A percentile compares a stretch with the other conserved stretches of the same genome.
phyloP scores from a whole-genome alignment of 2,888 invertebrate genomes.

The Acheta domesticus region DNA sequence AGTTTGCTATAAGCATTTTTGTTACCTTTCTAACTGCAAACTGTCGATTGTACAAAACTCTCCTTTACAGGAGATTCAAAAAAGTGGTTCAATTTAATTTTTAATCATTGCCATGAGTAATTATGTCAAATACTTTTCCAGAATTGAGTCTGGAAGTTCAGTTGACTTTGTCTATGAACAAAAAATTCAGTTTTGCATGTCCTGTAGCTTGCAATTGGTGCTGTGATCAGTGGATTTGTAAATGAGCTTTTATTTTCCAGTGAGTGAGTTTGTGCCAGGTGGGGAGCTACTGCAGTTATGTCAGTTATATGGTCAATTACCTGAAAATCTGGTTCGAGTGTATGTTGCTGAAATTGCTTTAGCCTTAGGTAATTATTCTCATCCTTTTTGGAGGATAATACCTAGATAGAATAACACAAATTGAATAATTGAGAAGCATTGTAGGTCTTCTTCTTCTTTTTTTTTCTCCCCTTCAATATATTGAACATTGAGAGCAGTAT shows the following conservation, averaged over 20 bases:
- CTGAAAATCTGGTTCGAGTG: constrained; percentile 73
- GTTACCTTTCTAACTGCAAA: constrained; percentile 35
- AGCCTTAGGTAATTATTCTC: constrained; percentile 67
- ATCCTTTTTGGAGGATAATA: background rate
- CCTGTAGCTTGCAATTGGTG: background rate
- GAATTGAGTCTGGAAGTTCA: too few species aligned
- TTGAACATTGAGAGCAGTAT: too few species aligned
- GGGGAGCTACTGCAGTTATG: constrained; percentile 80
- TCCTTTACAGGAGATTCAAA: background rate
- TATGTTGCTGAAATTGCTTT: constrained; percentile 85
- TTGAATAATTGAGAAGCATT: too few species aligned
- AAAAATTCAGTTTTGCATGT: background rate
- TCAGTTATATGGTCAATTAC: constrained; percentile 67
- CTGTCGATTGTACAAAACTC: constrained; percentile 33
- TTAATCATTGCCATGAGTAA: background rate
- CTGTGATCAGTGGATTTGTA: background rate
- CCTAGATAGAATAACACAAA: too few species aligned
- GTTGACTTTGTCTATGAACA: too few species aligned
- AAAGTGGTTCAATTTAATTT: constrained; percentile 18
- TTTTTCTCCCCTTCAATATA: too few species aligned
- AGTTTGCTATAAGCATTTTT: too few species aligned
- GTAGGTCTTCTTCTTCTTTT: too few species aligned
- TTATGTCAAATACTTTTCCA: too few species aligned
- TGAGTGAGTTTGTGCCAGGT: constrained; percentile 78
- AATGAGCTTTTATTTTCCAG: constrained; percentile 51